Base-by-base conservation (phyloP, 2,113 vertebrate genomes). In the Spea multiplicata region DNA sequence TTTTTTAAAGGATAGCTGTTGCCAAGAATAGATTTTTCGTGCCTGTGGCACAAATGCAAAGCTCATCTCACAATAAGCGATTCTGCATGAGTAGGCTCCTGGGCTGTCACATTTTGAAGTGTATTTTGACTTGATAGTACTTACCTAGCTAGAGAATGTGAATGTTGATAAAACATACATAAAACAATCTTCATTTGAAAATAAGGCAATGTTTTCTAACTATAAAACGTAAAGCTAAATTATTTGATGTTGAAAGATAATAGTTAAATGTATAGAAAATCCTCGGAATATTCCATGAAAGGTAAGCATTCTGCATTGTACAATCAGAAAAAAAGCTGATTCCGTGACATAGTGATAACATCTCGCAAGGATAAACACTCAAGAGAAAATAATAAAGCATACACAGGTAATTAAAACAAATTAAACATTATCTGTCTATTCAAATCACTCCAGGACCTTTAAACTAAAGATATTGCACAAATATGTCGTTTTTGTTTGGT, bases 51-150 rank as follows among this genome's bases (percentile, higher is more conserved):
- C 17, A 64, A 64, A 64, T 64, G 3, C n/a, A 64, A 64, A 17
- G 61, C 16, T 64, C 61, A 64, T 64, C 16, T 64, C 61, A 6
- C 61, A 64, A 8, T 64, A 16, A 64, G 61, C 16, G 5, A 14
- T 64, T 64, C 61, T 30, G 61, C n/a, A 17, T 64, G 13, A 64
- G 61, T 64, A 8, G 61, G n/a, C 8, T 64, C 61, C 17, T 64
- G 61, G 8, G 61, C 61, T 64, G 61, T 64, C 61, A 64, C n/a
- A 64, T 64, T 30, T 64, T 64, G 61, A 64, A 64, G n/a, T 7
- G 61, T 64, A 64, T 64, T 64, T 64, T 64, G n/a, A 64, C 61
- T 64, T 64, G 61, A 64, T 64, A 3, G 6, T 64, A 64, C 30
- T 59, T 8, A 13, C 14, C 61, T 5, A 9, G 61, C 4, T 17